Conservation (phyloP, 2,797 vertebrate species). For the Spondyliosoma cantharus region DNA sequence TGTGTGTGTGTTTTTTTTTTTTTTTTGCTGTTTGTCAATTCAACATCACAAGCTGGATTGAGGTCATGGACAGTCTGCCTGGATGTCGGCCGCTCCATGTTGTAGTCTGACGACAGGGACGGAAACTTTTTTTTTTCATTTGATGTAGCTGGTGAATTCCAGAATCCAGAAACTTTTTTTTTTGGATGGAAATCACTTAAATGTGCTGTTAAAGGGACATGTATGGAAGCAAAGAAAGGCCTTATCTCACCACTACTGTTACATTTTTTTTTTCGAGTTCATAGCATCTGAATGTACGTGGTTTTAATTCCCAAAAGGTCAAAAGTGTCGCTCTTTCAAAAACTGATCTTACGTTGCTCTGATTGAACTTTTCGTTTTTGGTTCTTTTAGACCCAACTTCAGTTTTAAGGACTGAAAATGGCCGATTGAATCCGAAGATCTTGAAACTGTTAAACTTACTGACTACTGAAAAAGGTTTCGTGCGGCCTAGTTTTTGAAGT, state of each 20-base stretch:
- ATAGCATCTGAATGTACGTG: background rate
- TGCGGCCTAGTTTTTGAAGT: too few species aligned
- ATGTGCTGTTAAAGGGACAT: background rate
- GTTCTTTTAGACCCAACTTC: background rate
- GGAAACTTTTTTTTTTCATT: background rate
- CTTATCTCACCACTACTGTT: background rate
- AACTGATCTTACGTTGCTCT: too few species aligned
- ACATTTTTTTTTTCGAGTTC: background rate
- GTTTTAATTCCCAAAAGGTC: background rate
- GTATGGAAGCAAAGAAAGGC: slow-evolving; percentile 18
- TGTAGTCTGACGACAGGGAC: slow-evolving; percentile 62
- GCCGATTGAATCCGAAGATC: too few species aligned
- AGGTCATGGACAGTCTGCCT: slow-evolving; percentile 87
- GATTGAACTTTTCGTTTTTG: background rate
- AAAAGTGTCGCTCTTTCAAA: too few species aligned
- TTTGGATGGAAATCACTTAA: background rate
- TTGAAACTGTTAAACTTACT: too few species aligned
- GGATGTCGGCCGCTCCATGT: slow-evolving; percentile 82
- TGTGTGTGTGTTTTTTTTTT: background rate
- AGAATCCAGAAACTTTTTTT: background rate
- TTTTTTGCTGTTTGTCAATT: slow-evolving; percentile 57
- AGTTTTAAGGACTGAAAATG: too few species aligned
- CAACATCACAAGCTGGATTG: slow-evolving; percentile 83
- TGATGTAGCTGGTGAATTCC: background rate
- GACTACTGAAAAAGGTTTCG: too few species aligned